phyloP scores from a whole-genome alignment of 1,140 invertebrate species.

The Calliopsis andreniformis region DNA sequence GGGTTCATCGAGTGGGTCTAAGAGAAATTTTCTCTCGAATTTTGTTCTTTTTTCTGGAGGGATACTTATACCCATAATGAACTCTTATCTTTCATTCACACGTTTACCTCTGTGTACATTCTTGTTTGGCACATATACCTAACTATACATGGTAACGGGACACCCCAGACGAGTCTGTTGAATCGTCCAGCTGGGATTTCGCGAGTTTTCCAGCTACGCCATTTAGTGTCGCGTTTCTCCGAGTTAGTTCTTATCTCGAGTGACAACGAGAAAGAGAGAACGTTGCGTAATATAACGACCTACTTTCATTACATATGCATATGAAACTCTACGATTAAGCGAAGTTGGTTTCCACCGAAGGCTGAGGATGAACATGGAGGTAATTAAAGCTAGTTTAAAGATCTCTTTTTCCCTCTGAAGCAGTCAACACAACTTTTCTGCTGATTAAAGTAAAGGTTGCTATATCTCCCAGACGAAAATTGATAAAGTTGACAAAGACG shows the following conservation, averaged over 20 bases:
- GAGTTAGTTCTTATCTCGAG: conserved; percentile 27
- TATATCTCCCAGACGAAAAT: background rate
- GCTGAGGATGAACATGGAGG: background rate
- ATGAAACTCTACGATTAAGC: conserved; percentile 3
- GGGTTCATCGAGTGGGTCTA: no score
- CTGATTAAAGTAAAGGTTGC: conserved; percentile 1
- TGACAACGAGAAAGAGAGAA: conserved; percentile 32
- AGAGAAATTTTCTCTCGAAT: no score
- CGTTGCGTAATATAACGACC: conserved; percentile 7
- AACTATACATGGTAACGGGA: background rate
- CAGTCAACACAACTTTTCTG: background rate
- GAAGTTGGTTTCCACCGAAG: no score
- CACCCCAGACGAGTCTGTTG: background rate
- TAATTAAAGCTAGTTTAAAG: background rate
- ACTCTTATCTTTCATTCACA: no score
- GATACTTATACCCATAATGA: no score
- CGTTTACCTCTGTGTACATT: background rate
- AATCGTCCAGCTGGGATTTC: conserved; percentile 37
- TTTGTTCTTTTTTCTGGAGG: no score
- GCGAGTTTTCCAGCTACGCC: conserved; percentile 18
- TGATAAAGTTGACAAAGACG: background rate
- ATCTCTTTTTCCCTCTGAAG: background rate
- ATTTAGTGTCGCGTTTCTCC: conserved; percentile 20
- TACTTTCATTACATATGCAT: conserved; percentile 24
- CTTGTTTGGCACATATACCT: background rate